Evolutionary conservation across 2,797 vertebrate genomes (phyloP).

Genomic region (Malacoctenus gilli): DNA sequence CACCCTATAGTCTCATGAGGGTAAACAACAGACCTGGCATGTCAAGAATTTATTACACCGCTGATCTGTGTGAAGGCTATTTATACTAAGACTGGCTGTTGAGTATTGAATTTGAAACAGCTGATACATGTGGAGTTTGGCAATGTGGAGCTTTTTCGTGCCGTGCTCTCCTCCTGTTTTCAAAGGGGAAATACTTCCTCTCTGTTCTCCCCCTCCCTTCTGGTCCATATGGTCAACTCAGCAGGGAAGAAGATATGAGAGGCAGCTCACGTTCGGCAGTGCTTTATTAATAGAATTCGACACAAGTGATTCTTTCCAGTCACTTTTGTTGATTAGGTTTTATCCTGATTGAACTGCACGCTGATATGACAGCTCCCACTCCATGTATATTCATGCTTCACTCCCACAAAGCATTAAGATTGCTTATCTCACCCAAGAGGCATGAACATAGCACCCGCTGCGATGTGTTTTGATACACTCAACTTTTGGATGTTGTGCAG

Average conservation of each 20-base stretch:
- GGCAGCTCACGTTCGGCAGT: constrained; percentile 29
- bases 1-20: constrained; percentile 24
- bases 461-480: constrained; percentile 48
- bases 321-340: constrained; percentile 11
- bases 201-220: constrained; percentile 37
- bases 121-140: constrained; percentile 58
- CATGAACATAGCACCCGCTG: constrained; percentile 29
- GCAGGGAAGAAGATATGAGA: constrained; percentile 46
- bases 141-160: constrained; percentile 59
- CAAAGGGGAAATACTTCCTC: constrained; percentile 56
- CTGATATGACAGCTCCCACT: constrained; percentile 27
- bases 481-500: constrained; percentile 38
- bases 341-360: constrained; percentile 22
- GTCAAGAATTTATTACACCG: constrained; percentile 45
- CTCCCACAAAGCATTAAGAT: constrained; percentile 52
- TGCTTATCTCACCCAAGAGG: constrained; percentile 60
- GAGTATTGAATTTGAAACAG: constrained; percentile 59
- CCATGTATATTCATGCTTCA: constrained; percentile 39
- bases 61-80: constrained; percentile 25
- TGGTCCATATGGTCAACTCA: constrained; percentile 66
- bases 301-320: constrained; percentile 10
- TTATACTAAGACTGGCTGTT: constrained; percentile 32
- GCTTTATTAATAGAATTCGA: constrained; percentile 43
- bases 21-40: constrained; percentile 34
- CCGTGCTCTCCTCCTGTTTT: constrained; percentile 50